Base-by-base conservation (phyloP, 2,797 vertebrate genomes). In the Myripristis murdjan region DNA sequence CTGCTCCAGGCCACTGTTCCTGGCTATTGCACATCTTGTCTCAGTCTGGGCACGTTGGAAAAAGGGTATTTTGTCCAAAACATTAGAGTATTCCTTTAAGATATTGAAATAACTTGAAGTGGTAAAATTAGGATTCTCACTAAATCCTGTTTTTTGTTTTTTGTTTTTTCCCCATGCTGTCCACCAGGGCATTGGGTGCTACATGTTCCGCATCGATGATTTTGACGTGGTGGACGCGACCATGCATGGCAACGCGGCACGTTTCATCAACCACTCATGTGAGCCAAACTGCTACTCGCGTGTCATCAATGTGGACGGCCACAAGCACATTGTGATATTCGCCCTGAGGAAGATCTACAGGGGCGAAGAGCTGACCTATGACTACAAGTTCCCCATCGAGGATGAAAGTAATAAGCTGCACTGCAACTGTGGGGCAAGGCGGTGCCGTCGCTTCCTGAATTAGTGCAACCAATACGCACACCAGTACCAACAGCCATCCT, bases 321-420 rank as follows among this genome's bases (percentile, higher is more conserved):
- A 95, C 91, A 98, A 98, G 78, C 97, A 96, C 95, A 98, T 98
- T 0, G 97, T 98, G 57, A 98, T 98, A 92, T 97, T 98, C 0
- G 97, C 97, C 10, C 89, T 97, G 85, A 94, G 97, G 56, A 96
- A 96, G 93, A 97, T 98, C 87, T 96, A 96, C 74, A 95, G 96
- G 0, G 97, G 97, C 0, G 97, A 98, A 71, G 97, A 98, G 84
- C 96, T 98, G 78, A 98, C 97, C 60, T 98, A 98, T 1, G 97
- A 98, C 93, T 98, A 98, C 94, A 98, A 98, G 90, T 98, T 98
- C 84, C 96, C 97, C 84, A 97, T 98, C 1, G 97, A 98, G 92
- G 97, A 98, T 0, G 97, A 95, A 41, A 93, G 91, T 83, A 97
- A 86, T 95, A 98, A 98, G 89, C 94, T 98, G 75, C 92, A 91